phyloP scores from a whole-genome alignment of 2,888 invertebrate genomes.

The Eupithecia inturbata region DNA sequence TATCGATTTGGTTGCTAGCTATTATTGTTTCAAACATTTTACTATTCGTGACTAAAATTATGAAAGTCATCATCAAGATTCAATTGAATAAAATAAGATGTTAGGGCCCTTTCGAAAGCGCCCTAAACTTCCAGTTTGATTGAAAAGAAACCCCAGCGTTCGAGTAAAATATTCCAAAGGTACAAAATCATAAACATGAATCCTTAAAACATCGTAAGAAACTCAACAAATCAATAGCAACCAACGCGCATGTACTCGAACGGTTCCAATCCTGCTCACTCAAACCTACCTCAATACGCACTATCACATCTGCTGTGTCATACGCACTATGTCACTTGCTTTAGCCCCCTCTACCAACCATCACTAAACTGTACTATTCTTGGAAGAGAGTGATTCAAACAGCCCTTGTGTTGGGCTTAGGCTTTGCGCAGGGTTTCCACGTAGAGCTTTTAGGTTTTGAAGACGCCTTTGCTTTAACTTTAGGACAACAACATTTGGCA shows the following conservation, averaged over 20 bases:
- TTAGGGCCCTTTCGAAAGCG: neutral
- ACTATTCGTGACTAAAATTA: neutral
- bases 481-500: neutral
- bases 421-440: neutral
- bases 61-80: neutral
- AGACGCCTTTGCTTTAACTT: neutral
- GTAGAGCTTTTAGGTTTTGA: neutral
- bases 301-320: slow-evolving; percentile 18
- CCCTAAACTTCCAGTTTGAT: neutral
- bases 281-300: slow-evolving; percentile 38
- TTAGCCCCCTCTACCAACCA: neutral
- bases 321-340: slow-evolving; percentile 3
- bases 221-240: slow-evolving; percentile 41
- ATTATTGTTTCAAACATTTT: neutral
- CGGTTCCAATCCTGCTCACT: slow-evolving; percentile 36
- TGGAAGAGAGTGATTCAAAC: slow-evolving; percentile 36
- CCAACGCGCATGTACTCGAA: slow-evolving; percentile 44
- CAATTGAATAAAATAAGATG: neutral
- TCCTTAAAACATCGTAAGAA: slow-evolving; percentile 1
- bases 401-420: slow-evolving; percentile 23
- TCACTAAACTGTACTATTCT: slow-evolving; percentile 12
- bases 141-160: neutral
- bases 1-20: neutral
- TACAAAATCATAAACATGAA: neutral
- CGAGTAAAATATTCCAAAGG: neutral